Conservation (phyloP, 2,797 vertebrate species). For the Rhyacichthys aspro region DNA sequence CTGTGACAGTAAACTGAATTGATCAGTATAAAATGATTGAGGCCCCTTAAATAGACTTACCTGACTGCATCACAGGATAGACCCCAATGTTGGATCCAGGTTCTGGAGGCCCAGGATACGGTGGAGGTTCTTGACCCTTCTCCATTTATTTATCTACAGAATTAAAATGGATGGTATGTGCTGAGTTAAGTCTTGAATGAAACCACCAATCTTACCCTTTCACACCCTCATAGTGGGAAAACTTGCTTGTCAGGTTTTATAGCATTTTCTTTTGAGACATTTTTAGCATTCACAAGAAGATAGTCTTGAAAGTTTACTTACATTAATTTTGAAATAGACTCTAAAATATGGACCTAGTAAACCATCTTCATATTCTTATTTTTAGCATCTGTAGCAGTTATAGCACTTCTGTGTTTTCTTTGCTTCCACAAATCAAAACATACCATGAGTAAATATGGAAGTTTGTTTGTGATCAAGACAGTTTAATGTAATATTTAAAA, state of each 20-base stretch:
- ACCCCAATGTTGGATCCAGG: neutral
- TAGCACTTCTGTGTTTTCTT: no score
- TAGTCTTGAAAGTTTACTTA: conserved; percentile 16
- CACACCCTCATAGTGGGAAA: neutral
- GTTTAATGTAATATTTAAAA: no score
- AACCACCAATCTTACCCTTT: neutral
- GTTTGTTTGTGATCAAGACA: no score
- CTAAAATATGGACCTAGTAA: no score
- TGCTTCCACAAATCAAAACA: no score
- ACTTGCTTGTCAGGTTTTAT: neutral
- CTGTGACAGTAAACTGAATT: no score
- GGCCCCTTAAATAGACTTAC: conserved; percentile 36
- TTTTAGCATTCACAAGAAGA: neutral
- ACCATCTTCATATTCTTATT: no score
- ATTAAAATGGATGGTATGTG: neutral
- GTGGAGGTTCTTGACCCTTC: conserved; percentile 11
- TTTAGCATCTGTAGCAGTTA: no score
- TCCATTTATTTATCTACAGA: conserved; percentile 40
- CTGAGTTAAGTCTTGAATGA: neutral
- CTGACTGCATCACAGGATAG: neutral
- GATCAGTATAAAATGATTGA: no score
- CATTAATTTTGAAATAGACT: no score
- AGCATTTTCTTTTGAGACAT: neutral
- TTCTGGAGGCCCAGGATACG: conserved; percentile 37
- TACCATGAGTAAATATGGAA: no score